These are phyloP conservation scores for Epiblema foenella DNA, from an alignment of 2,888 invertebrate species.

Conservation along the genomic window DNA sequence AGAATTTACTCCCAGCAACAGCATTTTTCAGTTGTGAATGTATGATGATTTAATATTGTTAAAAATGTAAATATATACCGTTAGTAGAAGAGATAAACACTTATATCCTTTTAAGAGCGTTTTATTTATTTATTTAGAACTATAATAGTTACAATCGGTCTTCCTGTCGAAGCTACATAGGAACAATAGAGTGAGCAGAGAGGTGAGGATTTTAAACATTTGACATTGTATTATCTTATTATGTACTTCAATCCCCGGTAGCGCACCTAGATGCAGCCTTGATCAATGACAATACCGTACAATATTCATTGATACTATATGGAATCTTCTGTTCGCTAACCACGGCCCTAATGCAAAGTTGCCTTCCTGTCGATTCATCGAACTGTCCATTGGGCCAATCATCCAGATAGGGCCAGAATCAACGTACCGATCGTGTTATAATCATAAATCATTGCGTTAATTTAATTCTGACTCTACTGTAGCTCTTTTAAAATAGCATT, in stretches of 20 bases:
- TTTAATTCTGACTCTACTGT: too few relatives aligned
- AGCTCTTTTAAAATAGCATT: background rate
- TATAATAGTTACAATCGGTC: background rate
- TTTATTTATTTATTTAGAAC: constrained; percentile 57
- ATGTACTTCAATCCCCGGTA: background rate
- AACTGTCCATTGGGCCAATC: background rate
- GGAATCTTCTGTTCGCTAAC: too few relatives aligned
- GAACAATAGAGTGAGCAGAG: background rate
- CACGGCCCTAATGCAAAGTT: too few relatives aligned
- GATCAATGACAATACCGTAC: background rate
- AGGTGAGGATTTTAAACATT: background rate
- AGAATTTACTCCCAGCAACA: background rate
- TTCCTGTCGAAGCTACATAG: too few relatives aligned
- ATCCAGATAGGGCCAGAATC: too few relatives aligned
- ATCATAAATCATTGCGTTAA: too few relatives aligned
- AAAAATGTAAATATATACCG: constrained; percentile 58
- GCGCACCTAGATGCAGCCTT: background rate
- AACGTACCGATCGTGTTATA: too few relatives aligned
- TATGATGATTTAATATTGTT: constrained; percentile 44
- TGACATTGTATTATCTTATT: too few relatives aligned
- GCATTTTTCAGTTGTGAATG: constrained; percentile 14
- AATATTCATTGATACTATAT: background rate
- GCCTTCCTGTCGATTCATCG: too few relatives aligned
- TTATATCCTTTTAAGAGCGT: constrained; percentile 59
- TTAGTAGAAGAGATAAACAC: constrained; percentile 50